Base-by-base conservation (phyloP, 2,113 vertebrate species). In the Cairina moschata region DNA sequence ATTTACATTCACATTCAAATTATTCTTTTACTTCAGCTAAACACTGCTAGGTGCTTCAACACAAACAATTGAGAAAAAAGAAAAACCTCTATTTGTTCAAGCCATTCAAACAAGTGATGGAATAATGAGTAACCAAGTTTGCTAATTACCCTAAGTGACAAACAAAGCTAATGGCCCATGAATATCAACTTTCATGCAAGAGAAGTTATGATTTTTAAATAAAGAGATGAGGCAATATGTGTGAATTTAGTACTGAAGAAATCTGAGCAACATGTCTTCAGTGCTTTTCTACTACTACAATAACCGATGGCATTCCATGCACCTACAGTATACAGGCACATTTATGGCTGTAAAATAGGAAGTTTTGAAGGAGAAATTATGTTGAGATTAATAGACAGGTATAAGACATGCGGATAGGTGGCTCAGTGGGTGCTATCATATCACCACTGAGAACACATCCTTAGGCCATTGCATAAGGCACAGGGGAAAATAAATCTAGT, bases 281-380 rank as follows among this genome's bases (percentile, higher is more conserved):
- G 7, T 29, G 44, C 44, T 86, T 63, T 78, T 89, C 68, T 17
- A 6, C 31, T 62, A 48, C 18, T 83, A 5, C 18, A 16, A 22
- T 63, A 90, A 86, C 36, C 85, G 56, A 44, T 25, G 77, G 17
- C 52, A 54, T 94, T 67, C 42, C 34, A 91, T 40, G 25, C 72
- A 8, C 56, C 56, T 17, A 5, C 60, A 77, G n/a, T 20, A 8
- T 82, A 80, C 54, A 85, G 52, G 46, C 36, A 85, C 29, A 52
- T 74, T 93, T 93, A 77, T 28, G 16, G 16, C 62, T 93, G 22
- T n/a, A 82, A 95, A 95, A 60, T 8, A 76, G 66, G 44, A 91
- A 89, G 40, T 17, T 32, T 63, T 82, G 46, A 96, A 88, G 32
- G 38, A 79, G 44, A 96, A 97, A 82, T 34, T 81, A 83, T 46